Percentiles rank a stretch among this genome's conserved stretches.
These are phyloP conservation scores for Diachasma alloeum DNA, from an alignment of 1,140 invertebrate species.

Conservation along the genomic window DNA sequence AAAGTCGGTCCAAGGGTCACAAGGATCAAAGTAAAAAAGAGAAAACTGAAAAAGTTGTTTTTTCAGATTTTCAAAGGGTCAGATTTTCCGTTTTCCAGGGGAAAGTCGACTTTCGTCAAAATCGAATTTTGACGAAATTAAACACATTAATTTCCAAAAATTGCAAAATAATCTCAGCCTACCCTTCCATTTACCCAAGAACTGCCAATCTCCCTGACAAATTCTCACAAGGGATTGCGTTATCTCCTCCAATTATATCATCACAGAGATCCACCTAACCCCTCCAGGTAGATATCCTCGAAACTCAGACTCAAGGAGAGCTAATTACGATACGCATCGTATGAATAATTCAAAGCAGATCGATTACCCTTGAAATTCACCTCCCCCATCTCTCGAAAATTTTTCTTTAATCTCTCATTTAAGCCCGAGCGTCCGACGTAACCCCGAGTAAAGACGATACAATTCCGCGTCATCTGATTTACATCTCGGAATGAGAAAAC, in stretches of 20 bases:
- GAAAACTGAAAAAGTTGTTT: too few species aligned
- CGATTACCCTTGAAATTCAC: not conserved
- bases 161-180: not conserved
- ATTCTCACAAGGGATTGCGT: not conserved
- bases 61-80: too few species aligned
- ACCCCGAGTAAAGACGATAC: not conserved
- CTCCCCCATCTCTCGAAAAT: not conserved
- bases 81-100: too few species aligned
- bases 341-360: slow-evolving; percentile 10
- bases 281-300: not conserved
- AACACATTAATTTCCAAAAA: too few species aligned
- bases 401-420: not conserved
- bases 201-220: not conserved
- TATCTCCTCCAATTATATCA: not conserved
- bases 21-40: too few species aligned
- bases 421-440: not conserved
- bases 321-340: slow-evolving; percentile 10
- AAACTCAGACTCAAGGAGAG: not conserved
- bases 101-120: too few species aligned
- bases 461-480: not conserved
- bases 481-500: not conserved
- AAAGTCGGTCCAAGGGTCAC: too few species aligned
- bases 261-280: not conserved
- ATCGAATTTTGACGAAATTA: too few species aligned
- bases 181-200: not conserved